phyloP scores from a whole-genome alignment of 2,113 vertebrate genomes.

The Tychaedon coryphoeus region DNA sequence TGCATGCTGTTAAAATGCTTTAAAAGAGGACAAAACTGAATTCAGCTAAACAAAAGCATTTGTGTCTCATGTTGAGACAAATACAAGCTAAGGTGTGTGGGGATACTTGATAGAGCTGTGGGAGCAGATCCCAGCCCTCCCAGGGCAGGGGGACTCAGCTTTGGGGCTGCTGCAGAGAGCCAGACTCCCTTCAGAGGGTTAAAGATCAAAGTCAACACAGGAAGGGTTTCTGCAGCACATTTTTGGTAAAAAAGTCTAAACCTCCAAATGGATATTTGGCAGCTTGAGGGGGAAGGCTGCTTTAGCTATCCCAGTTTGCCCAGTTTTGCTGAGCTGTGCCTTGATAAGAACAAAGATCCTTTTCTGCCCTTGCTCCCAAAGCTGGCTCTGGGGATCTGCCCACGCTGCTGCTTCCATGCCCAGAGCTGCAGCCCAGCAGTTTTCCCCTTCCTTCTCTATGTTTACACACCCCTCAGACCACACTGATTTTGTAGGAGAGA shows the following conservation, averaged over 20 bases:
- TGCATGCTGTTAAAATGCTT: not conserved
- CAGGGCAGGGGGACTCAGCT: not conserved
- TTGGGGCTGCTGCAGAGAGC: not conserved
- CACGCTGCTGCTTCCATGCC: not conserved
- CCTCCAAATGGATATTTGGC: not conserved
- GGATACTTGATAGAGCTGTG: not conserved
- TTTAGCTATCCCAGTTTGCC: not conserved
- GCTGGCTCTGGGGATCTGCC: fast-evolving
- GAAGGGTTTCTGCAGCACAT: not conserved
- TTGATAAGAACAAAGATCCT: not conserved
- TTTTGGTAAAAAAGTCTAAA: not conserved
- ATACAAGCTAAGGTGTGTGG: fast-evolving
- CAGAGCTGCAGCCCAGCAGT: fast-evolving
- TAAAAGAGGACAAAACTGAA: not conserved
- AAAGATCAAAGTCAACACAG: fast-evolving
- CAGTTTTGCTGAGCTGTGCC: not conserved
- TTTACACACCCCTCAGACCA: not conserved
- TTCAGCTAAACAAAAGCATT: not conserved
- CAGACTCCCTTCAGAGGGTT: not conserved
- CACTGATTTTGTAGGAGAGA: not conserved
- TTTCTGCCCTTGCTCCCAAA: not conserved
- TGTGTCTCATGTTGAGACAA: not conserved
- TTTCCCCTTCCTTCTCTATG: not conserved
- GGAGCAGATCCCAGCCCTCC: not conserved
- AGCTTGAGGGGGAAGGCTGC: not conserved